Base-by-base conservation (phyloP, 1,140 invertebrate species). In the Heliconius hermathena region DNA sequence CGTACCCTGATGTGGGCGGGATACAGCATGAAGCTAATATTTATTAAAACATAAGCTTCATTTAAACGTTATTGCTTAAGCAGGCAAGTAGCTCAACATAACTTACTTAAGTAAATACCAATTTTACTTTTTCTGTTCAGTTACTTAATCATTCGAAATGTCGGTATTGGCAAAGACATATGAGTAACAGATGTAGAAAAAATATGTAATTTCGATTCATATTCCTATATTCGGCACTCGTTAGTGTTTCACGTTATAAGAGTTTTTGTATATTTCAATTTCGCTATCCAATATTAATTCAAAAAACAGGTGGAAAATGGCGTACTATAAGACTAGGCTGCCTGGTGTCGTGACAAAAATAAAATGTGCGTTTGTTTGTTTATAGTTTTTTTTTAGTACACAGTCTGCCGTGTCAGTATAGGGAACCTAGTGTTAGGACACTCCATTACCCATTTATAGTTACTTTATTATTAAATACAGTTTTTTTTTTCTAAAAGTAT, bases 31-130 rank as follows among this genome's bases (percentile, higher is more conserved):
- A 41, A 41, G 41, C 41, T 3, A 52, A 78, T 81, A 76, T 80
- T 74, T 74, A 77, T 81, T 81, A 74, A 81, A 81, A 81, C 79
- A 71, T 74, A 77, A 74, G 80, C 74, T 72, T 38, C n/a, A 75
- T 76, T 73, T 76, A 75, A 74, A 75, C 71, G 54, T 54, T 73
- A 73, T 80, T 80, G 79, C 79, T 73, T 52, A 72, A 80, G n/a
- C 9, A 26, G 26, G 52, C 52, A 57, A 57, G 20, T n/a, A 57
- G n/a, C 8, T 3, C 49, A 52, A 57, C 54, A 22, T 6, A 57
- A 57, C 20, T n/a, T 57, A 57, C 54, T n/a, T 57, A 57, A 57
- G 54, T 57, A 9, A 20, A 66, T 66, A 57, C 54, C n/a, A 16
- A 66, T 26, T 66, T 66, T 26, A 66, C 60, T 66, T 66, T 66